Evolutionary conservation across 2,888 invertebrate species (phyloP).

Genomic region (Cerceris rybyensis): DNA sequence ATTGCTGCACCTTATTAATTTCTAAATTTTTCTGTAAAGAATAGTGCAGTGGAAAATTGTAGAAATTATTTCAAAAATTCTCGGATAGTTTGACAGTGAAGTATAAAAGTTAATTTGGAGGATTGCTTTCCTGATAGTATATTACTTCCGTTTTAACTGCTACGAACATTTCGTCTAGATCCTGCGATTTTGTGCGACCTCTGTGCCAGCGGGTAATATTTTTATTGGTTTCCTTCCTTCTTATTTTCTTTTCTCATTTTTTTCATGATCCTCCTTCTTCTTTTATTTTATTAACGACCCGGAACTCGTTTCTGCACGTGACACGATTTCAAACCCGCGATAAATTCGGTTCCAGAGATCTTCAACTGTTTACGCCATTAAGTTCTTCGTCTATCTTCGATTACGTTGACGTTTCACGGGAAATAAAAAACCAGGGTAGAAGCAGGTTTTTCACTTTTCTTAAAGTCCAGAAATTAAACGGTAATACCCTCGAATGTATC

Average conservation of each 20-base stretch:
- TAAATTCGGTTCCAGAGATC: conserved; percentile 66
- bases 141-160: too few relatives aligned
- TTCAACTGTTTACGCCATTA: conserved; percentile 54
- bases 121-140: too few relatives aligned
- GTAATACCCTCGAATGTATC: conserved; percentile 29
- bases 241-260: not conserved
- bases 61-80: too few relatives aligned
- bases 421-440: conserved; percentile 47
- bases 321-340: conserved; percentile 64
- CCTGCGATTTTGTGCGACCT: too few relatives aligned
- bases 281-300: conserved; percentile 49
- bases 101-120: too few relatives aligned
- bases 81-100: too few relatives aligned
- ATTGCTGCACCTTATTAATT: too few relatives aligned
- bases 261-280: not conserved
- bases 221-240: not conserved
- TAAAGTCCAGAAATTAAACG: conserved; percentile 38
- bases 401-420: conserved; percentile 56
- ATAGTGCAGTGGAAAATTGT: too few relatives aligned
- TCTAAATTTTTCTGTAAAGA: too few relatives aligned
- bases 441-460: conserved; percentile 20
- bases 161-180: too few relatives aligned
- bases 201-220: too few relatives aligned
- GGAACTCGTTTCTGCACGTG: conserved; percentile 59
- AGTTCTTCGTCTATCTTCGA: conserved; percentile 63